phyloP scores from a whole-genome alignment of 2,797 vertebrate genomes.

The Amblyraja radiata region DNA sequence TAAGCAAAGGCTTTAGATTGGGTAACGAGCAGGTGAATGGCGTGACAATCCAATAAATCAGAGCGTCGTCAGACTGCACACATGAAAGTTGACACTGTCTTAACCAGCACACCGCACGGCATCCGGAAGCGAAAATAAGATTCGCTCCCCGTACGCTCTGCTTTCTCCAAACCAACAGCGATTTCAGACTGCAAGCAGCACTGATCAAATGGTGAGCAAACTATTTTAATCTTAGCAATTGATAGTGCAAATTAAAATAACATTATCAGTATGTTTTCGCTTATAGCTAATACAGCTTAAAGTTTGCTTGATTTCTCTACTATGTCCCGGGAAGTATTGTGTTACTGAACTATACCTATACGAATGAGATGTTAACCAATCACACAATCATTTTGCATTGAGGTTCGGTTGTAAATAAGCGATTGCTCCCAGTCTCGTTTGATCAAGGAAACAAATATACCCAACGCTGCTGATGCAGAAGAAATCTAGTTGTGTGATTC shows the following conservation, averaged over 20 bases:
- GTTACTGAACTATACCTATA: not conserved
- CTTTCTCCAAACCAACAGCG: not conserved
- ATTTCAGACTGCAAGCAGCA: not conserved
- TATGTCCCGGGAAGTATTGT: accelerated
- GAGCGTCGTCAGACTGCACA: too few relatives aligned
- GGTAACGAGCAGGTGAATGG: not conserved
- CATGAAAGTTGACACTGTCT: not conserved
- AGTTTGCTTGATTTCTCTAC: not conserved
- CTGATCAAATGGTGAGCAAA: conserved; percentile 27
- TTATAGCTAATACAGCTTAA: not conserved
- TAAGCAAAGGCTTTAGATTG: not conserved
- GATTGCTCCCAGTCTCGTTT: not conserved
- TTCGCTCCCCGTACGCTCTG: not conserved
- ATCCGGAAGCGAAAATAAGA: conserved; percentile 4
- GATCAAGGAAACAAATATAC: too few relatives aligned
- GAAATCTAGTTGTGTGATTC: not conserved
- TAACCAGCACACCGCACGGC: not conserved
- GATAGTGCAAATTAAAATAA: not conserved
- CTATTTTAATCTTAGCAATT: not conserved
- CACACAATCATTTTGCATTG: not conserved
- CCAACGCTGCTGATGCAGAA: not conserved
- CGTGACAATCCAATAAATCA: not conserved
- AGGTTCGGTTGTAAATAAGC: not conserved
- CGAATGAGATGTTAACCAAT: not conserved
- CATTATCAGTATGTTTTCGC: not conserved